phyloP scores from a whole-genome alignment of 2,113 vertebrate genomes.

The Barbus barbus region DNA sequence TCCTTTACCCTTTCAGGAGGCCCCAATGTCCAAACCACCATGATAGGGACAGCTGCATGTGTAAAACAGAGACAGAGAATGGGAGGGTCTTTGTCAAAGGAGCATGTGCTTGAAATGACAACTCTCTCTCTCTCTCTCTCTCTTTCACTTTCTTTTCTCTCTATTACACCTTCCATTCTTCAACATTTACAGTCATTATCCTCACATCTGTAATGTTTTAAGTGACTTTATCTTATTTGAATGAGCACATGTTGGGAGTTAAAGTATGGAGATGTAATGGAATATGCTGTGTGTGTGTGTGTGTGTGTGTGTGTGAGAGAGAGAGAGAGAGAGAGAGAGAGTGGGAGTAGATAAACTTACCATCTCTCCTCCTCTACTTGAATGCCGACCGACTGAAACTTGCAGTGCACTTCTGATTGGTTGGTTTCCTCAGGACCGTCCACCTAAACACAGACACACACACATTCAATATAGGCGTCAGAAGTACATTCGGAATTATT shows the following conservation, averaged over 20 bases:
- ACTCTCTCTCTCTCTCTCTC: conserved; percentile 20
- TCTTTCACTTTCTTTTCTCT: conserved; percentile 3
- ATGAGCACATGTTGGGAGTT: neutral
- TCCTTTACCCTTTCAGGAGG: conserved; percentile 32
- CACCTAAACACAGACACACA: conserved; percentile 74
- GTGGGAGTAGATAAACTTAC: conserved; percentile 71
- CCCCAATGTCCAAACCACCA: conserved; percentile 61
- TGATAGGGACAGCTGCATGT: conserved; percentile 31
- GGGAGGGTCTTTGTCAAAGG: conserved; percentile 7
- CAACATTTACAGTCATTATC: neutral
- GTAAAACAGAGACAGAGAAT: conserved; percentile 18
- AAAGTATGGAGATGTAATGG: neutral
- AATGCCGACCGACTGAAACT: conserved; percentile 94
- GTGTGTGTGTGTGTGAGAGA: neutral
- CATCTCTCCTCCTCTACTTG: conserved; percentile 95
- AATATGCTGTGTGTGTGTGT: neutral
- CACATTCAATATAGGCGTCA: neutral
- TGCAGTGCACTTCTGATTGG: conserved; percentile 82
- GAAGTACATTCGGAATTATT: neutral
- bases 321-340: neutral
- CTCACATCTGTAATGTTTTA: neutral
- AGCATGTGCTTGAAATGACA: conserved; percentile 33
- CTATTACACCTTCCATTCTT: neutral
- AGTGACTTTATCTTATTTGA: neutral
- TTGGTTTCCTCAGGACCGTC: conserved; percentile 87